A percentile compares a stretch with the other conserved stretches of the same genome.
Conservation (phyloP, 2,888 invertebrate species). For the Eupithecia inturbata region DNA sequence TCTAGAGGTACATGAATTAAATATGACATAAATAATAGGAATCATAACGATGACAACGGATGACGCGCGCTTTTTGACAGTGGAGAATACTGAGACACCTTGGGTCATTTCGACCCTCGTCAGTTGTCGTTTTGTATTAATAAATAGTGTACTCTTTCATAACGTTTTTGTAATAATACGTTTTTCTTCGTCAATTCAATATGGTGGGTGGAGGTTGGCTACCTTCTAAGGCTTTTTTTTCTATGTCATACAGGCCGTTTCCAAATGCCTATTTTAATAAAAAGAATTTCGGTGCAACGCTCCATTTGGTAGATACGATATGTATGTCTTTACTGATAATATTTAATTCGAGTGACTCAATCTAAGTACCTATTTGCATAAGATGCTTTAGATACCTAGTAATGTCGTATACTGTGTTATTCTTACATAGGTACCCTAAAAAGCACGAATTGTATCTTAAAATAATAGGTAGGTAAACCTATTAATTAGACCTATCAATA, state of each 20-base stretch:
- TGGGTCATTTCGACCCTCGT: slow-evolving; percentile 19
- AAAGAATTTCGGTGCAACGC: background rate
- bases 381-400: no score
- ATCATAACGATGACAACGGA: slow-evolving; percentile 18
- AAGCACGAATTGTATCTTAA: no score
- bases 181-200: background rate
- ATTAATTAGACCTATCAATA: background rate
- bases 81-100: background rate
- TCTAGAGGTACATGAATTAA: slow-evolving; percentile 21
- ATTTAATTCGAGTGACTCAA: background rate
- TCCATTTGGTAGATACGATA: background rate
- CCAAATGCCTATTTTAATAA: no score
- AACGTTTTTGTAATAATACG: background rate
- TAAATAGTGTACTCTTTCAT: slow-evolving; percentile 1
- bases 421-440: no score
- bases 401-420: no score
- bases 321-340: background rate
- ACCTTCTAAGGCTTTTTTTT: background rate
- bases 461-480: background rate
- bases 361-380: background rate
- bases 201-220: background rate
- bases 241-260: background rate
- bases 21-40: slow-evolving; percentile 18
- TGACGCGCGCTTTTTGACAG: slow-evolving; percentile 21
- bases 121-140: slow-evolving; percentile 13